A percentile compares a stretch with the other conserved stretches of the same genome.
Evolutionary conservation across 2,113 vertebrate species (phyloP).

Genomic region (Rhinogobius similis): DNA sequence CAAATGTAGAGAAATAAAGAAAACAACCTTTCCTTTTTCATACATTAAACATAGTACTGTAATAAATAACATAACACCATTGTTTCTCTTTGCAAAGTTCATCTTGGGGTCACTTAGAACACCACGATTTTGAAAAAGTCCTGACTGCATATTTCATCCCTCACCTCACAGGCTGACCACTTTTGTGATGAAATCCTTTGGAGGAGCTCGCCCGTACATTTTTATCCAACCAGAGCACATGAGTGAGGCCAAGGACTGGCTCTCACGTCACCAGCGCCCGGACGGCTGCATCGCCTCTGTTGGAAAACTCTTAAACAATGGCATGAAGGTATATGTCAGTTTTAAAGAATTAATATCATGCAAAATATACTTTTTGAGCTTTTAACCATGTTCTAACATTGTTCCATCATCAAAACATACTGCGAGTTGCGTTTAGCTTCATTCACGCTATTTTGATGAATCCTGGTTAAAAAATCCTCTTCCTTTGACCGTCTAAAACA

Average conservation of each 20-base stretch:
- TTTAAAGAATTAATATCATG: no score
- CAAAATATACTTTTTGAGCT: no score
- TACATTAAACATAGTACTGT: no score
- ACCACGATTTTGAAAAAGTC: not conserved
- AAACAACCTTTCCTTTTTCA: no score
- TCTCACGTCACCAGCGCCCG: slow-evolving; percentile 68
- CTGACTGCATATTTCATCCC: not conserved
- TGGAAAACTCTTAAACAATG: slow-evolving; percentile 79
- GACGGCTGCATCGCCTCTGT: slow-evolving; percentile 80
- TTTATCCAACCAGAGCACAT: slow-evolving; percentile 76
- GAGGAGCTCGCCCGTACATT: slow-evolving; percentile 75
- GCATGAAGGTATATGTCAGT: slow-evolving; percentile 84
- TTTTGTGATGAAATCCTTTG: slow-evolving; percentile 88
- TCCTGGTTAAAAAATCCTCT: no score
- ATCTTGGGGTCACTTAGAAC: slow-evolving; percentile 1
- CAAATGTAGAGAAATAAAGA: no score
- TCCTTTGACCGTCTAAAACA: no score
- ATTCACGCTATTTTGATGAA: no score
- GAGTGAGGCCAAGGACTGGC: slow-evolving; percentile 75
- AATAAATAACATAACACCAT: no score
- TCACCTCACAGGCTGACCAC: slow-evolving; percentile 80
- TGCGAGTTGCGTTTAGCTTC: no score
- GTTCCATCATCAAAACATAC: no score
- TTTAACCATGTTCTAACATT: no score
- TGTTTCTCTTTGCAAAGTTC: slow-evolving; percentile 25